These are phyloP conservation scores for Cyrtodaria siliqua DNA, from an alignment of 2,888 invertebrate genomes.

Conservation along the genomic window DNA sequence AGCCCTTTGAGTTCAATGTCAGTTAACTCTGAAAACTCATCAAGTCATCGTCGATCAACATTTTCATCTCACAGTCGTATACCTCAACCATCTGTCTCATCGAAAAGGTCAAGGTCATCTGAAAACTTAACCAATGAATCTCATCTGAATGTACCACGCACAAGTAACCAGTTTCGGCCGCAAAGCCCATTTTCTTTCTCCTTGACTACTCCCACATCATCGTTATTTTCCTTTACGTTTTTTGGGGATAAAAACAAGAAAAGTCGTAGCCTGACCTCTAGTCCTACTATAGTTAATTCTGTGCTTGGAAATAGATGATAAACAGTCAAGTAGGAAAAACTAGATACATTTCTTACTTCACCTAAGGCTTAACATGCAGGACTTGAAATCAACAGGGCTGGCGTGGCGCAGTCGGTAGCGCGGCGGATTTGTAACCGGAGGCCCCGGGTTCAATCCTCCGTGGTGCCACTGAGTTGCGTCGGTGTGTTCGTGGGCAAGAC, in stretches of 20 bases:
- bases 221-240: slow-evolving; percentile 77
- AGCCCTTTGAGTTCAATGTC: slow-evolving; percentile 22
- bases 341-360: too few species aligned
- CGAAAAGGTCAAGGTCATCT: slow-evolving; percentile 75
- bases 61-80: slow-evolving; percentile 55
- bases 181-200: slow-evolving; percentile 77
- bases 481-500: too few species aligned
- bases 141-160: slow-evolving; percentile 12
- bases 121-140: slow-evolving; percentile 68
- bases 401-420: too few species aligned
- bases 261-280: too few species aligned
- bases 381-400: too few species aligned
- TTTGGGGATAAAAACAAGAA: slow-evolving; percentile 53
- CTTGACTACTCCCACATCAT: slow-evolving; percentile 74
- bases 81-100: slow-evolving; percentile 44
- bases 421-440: too few species aligned
- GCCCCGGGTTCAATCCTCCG: too few species aligned
- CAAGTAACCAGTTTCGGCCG: slow-evolving; percentile 35
- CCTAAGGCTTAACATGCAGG: too few species aligned
- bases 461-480: too few species aligned
- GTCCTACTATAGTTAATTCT: too few species aligned
- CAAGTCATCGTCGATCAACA: slow-evolving; percentile 54
- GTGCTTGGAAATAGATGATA: too few species aligned
- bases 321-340: too few species aligned
- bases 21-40: slow-evolving; percentile 21